Conservation (phyloP, 2,797 vertebrate genomes). For the Semotilus atromaculatus region DNA sequence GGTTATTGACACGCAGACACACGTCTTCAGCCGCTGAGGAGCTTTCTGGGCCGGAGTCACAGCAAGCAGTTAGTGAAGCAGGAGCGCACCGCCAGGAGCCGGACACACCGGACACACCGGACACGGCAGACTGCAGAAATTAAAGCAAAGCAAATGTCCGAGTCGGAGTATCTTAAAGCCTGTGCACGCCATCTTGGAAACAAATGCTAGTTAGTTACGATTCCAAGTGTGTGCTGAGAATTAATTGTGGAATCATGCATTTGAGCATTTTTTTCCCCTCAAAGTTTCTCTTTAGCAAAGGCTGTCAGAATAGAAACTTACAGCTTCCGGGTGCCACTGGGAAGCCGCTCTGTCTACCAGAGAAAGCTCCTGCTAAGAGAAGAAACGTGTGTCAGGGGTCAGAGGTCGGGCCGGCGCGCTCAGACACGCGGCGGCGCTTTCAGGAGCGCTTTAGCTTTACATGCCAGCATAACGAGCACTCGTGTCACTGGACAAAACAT, state of each 20-base stretch:
- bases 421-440: no score
- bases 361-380: constrained; percentile 74
- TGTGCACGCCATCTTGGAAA: neutral
- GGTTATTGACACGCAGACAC: neutral
- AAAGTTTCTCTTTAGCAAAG: constrained; percentile 35
- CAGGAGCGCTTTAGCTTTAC: no score
- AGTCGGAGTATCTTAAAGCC: neutral
- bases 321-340: constrained; percentile 78
- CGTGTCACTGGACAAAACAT: neutral
- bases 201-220: neutral
- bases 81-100: no score
- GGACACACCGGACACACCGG: no score
- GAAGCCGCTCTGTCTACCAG: constrained; percentile 82
- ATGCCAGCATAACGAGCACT: neutral
- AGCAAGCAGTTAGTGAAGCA: neutral
- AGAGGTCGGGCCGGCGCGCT: no score
- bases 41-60: neutral
- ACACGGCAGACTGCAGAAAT: no score
- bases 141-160: neutral
- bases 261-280: neutral
- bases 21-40: no score
- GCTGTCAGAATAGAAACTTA: constrained; percentile 68
- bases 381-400: constrained; percentile 67
- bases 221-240: neutral
- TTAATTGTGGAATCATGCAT: constrained; percentile 72